Evolutionary conservation across 2,113 vertebrate species (phyloP).

Genomic region (Columba janthina): DNA sequence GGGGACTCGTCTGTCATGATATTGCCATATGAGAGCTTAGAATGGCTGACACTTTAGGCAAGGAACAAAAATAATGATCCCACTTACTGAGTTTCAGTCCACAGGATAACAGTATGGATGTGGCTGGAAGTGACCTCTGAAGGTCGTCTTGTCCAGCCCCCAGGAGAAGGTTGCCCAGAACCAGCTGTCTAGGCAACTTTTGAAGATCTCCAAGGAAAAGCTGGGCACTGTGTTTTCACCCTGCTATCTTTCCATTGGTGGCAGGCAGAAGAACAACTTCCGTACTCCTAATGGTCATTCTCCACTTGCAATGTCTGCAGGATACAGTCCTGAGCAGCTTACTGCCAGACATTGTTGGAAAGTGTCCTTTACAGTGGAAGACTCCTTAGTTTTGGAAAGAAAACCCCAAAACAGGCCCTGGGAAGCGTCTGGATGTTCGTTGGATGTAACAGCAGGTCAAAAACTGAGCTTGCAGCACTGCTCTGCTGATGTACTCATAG

Average conservation of each 20-base stretch:
- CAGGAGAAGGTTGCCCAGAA: neutral
- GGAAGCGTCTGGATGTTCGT: neutral
- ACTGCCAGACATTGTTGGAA: neutral
- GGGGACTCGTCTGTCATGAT: rapidly evolving
- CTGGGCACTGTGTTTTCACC: rapidly evolving
- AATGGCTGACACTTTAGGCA: neutral
- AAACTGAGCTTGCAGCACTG: rapidly evolving
- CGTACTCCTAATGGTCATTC: neutral
- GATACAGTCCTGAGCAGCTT: neutral
- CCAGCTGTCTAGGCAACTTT: neutral
- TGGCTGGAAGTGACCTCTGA: neutral
- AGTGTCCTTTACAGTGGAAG: neutral
- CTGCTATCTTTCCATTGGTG: neutral
- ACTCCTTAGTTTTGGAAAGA: neutral
- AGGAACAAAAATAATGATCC: neutral
- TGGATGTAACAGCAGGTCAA: neutral
- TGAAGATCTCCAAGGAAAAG: neutral
- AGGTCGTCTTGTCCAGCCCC: rapidly evolving
- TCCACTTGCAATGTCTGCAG: neutral
- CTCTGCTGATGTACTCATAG: rapidly evolving
- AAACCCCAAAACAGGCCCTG: neutral
- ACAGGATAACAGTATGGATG: neutral
- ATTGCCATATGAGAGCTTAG: neutral
- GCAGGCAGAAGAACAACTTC: neutral
- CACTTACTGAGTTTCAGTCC: neutral